Conservation (phyloP, 2,113 vertebrate genomes). For the Thalassarche chlororhynchos region DNA sequence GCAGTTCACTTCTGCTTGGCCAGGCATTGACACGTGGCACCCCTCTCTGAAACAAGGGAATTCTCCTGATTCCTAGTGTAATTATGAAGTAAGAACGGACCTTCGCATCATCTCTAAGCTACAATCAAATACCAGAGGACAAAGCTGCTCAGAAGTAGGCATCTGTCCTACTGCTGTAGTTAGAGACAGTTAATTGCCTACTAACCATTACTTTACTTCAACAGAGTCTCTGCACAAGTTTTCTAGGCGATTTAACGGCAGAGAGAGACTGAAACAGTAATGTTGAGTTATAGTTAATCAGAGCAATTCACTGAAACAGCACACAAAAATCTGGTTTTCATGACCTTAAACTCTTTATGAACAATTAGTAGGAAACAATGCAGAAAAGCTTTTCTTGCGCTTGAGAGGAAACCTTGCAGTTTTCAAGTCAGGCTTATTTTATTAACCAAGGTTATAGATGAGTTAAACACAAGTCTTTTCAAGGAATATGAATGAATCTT, state of each 20-base stretch:
- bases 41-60: neutral
- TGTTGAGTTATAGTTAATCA: neutral
- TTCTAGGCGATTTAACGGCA: neutral
- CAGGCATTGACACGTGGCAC: too few species aligned
- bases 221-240: neutral
- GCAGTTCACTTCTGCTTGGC: neutral
- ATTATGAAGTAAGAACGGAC: neutral
- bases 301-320: neutral
- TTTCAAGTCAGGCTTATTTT: neutral
- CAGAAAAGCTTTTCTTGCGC: neutral
- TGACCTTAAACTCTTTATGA: neutral
- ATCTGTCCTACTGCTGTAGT: neutral
- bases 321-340: neutral
- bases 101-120: neutral
- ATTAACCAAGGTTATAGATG: neutral
- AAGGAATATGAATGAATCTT: neutral
- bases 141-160: neutral
- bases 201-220: neutral
- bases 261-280: neutral
- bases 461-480: neutral
- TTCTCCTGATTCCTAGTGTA: neutral
- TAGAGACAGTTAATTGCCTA: neutral
- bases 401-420: neutral
- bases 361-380: neutral
- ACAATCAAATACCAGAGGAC: neutral